Evolutionary conservation across 2,888 invertebrate species (phyloP).

Genomic region (Erannis defoliaria): DNA sequence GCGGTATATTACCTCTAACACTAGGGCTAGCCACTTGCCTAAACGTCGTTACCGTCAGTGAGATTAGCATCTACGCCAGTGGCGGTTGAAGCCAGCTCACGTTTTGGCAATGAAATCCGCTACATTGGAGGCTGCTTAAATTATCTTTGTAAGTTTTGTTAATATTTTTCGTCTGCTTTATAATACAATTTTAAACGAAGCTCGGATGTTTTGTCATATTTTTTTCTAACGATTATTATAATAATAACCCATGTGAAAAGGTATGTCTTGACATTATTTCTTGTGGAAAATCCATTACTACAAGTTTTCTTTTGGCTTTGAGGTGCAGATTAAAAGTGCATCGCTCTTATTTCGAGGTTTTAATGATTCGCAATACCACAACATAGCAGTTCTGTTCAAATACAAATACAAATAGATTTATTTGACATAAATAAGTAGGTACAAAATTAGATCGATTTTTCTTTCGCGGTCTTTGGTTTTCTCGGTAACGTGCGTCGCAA

Average conservation of each 20-base stretch:
- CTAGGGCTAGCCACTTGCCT: not conserved
- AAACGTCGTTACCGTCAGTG: conserved; percentile 12
- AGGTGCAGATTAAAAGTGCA: too few species aligned
- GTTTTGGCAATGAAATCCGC: conserved; percentile 43
- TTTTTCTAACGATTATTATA: too few species aligned
- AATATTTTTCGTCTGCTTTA: conserved; percentile 1
- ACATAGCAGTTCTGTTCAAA: too few species aligned
- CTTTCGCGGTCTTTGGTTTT: too few species aligned
- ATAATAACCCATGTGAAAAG: too few species aligned
- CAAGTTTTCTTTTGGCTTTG: too few species aligned
- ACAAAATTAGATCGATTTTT: too few species aligned
- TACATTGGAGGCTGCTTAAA: conserved; percentile 4
- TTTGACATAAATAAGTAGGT: too few species aligned
- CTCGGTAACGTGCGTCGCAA: too few species aligned
- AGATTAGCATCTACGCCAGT: conserved; percentile 35
- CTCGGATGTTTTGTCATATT: not conserved
- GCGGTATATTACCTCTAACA: not conserved
- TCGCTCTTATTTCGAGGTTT: too few species aligned
- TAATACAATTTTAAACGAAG: not conserved
- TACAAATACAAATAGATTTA: too few species aligned
- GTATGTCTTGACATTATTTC: not conserved
- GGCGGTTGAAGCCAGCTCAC: conserved; percentile 40
- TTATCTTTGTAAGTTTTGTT: not conserved
- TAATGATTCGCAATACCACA: too few species aligned
- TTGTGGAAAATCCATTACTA: not conserved